Conservation (phyloP, 2,113 vertebrate genomes). For the Hippocampus abdominalis region DNA sequence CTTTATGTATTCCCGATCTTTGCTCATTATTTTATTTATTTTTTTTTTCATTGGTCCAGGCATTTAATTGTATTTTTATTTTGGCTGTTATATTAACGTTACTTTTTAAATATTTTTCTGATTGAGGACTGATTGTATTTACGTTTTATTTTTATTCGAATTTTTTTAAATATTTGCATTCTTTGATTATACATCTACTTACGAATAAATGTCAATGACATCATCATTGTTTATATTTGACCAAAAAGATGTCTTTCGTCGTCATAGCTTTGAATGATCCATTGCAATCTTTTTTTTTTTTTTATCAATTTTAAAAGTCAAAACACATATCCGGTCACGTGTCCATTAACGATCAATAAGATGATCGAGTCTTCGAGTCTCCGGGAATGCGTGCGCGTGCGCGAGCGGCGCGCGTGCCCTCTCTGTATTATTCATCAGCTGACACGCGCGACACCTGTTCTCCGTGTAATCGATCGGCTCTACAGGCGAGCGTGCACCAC, state of each 20-base stretch:
- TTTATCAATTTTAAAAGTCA: background rate
- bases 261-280: background rate
- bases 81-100: no score
- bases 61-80: no score
- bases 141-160: no score
- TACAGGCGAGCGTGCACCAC: background rate
- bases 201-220: no score
- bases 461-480: conserved; percentile 60
- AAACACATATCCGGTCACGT: background rate
- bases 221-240: background rate
- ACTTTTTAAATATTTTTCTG: no score
- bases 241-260: background rate
- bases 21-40: no score
- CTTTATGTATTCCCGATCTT: no score
- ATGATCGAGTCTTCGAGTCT: background rate
- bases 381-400: background rate
- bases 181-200: no score
- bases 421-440: conserved; percentile 57
- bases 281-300: background rate
- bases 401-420: conserved; percentile 26
- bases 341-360: background rate
- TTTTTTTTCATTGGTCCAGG: no score
- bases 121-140: no score
- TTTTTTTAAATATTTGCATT: no score
- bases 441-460: conserved; percentile 65